A percentile compares a stretch with the other conserved stretches of the same genome.
Evolutionary conservation across 2,797 vertebrate species (phyloP).

Genomic region (Loris lydekkerianus): DNA sequence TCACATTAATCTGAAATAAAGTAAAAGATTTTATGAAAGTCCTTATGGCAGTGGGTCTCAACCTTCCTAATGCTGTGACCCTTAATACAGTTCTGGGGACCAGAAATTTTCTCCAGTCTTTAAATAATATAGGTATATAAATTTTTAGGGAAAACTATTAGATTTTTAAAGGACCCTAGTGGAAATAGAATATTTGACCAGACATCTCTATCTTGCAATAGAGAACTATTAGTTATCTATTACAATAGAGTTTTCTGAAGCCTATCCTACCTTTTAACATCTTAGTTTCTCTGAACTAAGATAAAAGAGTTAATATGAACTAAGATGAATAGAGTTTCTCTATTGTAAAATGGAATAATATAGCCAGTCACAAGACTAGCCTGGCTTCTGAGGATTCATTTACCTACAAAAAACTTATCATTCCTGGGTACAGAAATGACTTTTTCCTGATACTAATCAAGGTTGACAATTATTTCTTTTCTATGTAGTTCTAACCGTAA

Average conservation of each 20-base stretch:
- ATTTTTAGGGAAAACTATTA: neutral
- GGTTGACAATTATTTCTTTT: neutral
- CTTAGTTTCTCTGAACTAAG: neutral
- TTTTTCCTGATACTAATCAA: neutral
- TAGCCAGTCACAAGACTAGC: neutral
- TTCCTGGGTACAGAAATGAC: neutral
- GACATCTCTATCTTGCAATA: neutral
- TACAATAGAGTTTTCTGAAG: too few species aligned
- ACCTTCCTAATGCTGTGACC: too few species aligned
- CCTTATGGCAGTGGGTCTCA: neutral
- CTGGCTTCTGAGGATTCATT: neutral
- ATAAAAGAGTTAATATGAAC: neutral
- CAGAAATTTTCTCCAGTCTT: neutral
- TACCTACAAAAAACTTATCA: neutral
- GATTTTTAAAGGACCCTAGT: neutral
- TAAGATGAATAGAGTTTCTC: neutral
- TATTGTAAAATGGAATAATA: neutral
- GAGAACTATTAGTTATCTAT: too few species aligned
- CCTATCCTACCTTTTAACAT: too few species aligned
- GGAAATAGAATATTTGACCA: neutral
- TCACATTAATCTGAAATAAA: too few species aligned
- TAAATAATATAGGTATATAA: neutral
- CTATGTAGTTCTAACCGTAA: neutral
- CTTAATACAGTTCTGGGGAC: neutral
- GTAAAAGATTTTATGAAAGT: neutral